Base-by-base conservation (phyloP, 2,113 vertebrate genomes). In the Bostrychus sinensis region DNA sequence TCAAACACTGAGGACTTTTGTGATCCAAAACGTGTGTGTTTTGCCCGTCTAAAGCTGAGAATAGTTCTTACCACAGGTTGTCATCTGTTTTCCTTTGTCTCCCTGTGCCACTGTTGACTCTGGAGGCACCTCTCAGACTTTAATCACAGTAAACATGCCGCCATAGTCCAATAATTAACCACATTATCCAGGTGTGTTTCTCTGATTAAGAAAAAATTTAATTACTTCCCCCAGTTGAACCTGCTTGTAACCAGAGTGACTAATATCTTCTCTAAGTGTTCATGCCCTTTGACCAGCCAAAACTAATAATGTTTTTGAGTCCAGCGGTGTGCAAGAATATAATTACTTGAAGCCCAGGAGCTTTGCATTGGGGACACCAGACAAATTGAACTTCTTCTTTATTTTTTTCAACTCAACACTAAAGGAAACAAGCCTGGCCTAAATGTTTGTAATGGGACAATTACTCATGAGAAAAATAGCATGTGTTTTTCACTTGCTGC, bases 331-430 rank as follows among this genome's bases (percentile, higher is more conserved):
- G 66, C 30, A 17, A 16, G n/a, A 72, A 57, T 67, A 61, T 80
- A 66, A 85, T 85, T 37, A 59, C 71, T 64, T 36, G 37, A 66
- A 61, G 66, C 77, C 74, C 61, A 3, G 39, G 71, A 80, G 80
- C 57, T 43, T 75, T 55, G 58, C 57, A 54, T 20, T 48, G 74
- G 43, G 57, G 50, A 39, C 12, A 53, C 30, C 32, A n/a, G 60
- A 78, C 61, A 46, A 70, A 75, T 78, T 48, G 59, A 57, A 66
- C 48, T 14, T 23, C 50, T 17, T 59, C n/a, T n/a, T n/a, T n/a
- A n/a, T 48, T 39, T 38, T 11, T 32, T 69, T 72, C 65, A 56
- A 66, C 57, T 8, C 53, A 23, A 20, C 13, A 62, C 62, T 53
- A 39, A 0, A 17, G 72, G 41, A 32, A 66, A 26, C 59, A 38